Conservation (phyloP, 2,888 invertebrate species). For the Dolomedes plantarius region DNA sequence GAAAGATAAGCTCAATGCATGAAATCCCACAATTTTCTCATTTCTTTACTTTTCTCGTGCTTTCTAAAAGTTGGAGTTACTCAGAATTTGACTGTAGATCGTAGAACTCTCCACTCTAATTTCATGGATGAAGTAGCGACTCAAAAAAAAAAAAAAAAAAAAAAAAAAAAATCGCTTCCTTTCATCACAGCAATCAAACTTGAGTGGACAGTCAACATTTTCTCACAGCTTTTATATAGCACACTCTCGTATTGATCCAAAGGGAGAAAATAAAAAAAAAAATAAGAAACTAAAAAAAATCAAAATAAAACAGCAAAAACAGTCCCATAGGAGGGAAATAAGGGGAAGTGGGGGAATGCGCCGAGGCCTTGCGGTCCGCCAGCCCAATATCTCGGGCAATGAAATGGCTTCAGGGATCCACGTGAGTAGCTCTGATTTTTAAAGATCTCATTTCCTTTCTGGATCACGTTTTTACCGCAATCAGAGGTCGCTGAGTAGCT, state of each 20-base stretch:
- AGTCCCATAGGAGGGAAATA: conserved; percentile 15
- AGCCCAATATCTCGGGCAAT: conserved; percentile 60
- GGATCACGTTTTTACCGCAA: conserved; percentile 63
- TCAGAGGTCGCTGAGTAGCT: conserved; percentile 29
- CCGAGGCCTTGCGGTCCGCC: conserved; percentile 65
- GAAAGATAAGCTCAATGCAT: too few relatives aligned
- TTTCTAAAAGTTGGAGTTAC: too few relatives aligned
- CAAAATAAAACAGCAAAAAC: background rate
- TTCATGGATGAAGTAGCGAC: background rate
- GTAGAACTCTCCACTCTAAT: conserved; percentile 13
- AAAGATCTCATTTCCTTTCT: conserved; percentile 72
- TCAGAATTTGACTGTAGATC: too few relatives aligned
- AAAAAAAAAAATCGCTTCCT: background rate
- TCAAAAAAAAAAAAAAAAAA: background rate
- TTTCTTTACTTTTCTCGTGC: too few relatives aligned
- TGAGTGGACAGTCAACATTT: conserved; percentile 66
- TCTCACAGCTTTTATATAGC: conserved; percentile 47
- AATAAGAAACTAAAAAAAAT: background rate
- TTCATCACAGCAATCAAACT: conserved; percentile 56
- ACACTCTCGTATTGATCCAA: conserved; percentile 57
- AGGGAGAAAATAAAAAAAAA: background rate
- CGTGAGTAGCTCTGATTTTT: conserved; percentile 56
- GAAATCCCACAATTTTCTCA: too few relatives aligned
- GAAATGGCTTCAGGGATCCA: conserved; percentile 56
- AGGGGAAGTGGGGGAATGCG: conserved; percentile 28